Conservation (phyloP, 2,797 vertebrate species). For the Thunnus albacares region DNA sequence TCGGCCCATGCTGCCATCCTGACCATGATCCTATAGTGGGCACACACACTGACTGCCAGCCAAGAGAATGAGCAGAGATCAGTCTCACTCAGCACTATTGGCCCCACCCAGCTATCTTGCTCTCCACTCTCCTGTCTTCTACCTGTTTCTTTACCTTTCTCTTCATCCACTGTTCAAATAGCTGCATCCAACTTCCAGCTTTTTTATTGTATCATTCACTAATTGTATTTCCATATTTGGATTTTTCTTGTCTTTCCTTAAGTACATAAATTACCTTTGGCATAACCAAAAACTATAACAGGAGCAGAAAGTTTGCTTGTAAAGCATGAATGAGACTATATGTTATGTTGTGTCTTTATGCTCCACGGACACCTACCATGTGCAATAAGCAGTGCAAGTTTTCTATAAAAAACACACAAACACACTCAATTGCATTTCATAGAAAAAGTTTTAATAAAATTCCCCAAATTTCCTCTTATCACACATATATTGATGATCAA, state of each 20-base stretch:
- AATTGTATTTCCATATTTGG: background rate
- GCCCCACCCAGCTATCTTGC: constrained; percentile 64
- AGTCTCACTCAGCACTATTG: constrained; percentile 82
- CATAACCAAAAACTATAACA: background rate
- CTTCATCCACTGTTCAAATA: constrained; percentile 26
- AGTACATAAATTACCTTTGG: background rate
- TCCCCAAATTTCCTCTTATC: constrained; percentile 67
- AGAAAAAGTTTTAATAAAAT: constrained; percentile 76
- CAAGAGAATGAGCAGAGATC: constrained; percentile 82
- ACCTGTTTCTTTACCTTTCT: constrained; percentile 53
- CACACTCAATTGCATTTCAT: constrained; percentile 46
- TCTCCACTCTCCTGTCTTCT: constrained; percentile 52
- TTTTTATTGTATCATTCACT: background rate
- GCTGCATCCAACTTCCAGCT: constrained; percentile 13
- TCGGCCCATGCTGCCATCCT: constrained; percentile 80
- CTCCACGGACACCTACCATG: background rate
- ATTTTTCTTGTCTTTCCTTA: background rate
- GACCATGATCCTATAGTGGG: constrained; percentile 72
- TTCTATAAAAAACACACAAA: constrained; percentile 16
- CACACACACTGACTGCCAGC: constrained; percentile 73
- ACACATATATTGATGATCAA: constrained; percentile 53
- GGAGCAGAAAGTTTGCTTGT: background rate
- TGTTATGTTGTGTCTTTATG: background rate
- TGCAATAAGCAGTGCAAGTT: background rate
- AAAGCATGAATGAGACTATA: background rate